phyloP scores from a whole-genome alignment of 2,888 invertebrate genomes.

The Athetis lepigone region DNA sequence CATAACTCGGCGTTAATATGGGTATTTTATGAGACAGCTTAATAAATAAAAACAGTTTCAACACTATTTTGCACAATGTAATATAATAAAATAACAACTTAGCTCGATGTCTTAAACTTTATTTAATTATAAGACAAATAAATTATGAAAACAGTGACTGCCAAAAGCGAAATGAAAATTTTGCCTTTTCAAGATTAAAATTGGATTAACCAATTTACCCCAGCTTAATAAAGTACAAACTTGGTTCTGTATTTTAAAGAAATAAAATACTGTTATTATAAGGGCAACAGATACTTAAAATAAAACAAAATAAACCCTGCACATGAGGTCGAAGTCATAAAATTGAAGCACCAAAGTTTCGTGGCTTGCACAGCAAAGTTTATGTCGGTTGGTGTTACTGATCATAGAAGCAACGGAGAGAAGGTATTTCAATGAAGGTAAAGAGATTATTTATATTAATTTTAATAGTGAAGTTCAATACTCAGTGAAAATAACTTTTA shows the following conservation, averaged over 20 bases:
- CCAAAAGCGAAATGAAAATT: background rate
- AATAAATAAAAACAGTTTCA: too few species aligned
- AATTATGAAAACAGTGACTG: background rate
- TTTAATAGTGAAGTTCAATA: too few species aligned
- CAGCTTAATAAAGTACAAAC: background rate
- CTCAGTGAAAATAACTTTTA: too few species aligned
- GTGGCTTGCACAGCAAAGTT: conserved; percentile 21
- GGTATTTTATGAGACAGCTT: too few species aligned
- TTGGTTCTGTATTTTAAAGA: background rate
- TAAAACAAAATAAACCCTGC: conserved; percentile 32
- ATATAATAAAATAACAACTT: too few species aligned
- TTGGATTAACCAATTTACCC: background rate
- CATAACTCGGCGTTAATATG: too few species aligned
- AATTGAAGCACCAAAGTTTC: conserved; percentile 36
- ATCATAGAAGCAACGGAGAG: conserved; percentile 2
- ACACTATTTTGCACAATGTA: background rate
- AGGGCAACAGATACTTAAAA: conserved; percentile 22
- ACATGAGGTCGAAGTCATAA: conserved; percentile 19
- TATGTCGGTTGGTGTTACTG: conserved; percentile 26
- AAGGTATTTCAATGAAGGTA: background rate
- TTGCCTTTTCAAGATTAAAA: background rate
- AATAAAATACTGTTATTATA: background rate
- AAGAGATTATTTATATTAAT: background rate
- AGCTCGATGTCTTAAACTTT: too few species aligned
- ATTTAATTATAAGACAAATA: background rate